Evolutionary conservation across 2,113 vertebrate genomes (phyloP).

Genomic region (Herpetotheres cachinnans): DNA sequence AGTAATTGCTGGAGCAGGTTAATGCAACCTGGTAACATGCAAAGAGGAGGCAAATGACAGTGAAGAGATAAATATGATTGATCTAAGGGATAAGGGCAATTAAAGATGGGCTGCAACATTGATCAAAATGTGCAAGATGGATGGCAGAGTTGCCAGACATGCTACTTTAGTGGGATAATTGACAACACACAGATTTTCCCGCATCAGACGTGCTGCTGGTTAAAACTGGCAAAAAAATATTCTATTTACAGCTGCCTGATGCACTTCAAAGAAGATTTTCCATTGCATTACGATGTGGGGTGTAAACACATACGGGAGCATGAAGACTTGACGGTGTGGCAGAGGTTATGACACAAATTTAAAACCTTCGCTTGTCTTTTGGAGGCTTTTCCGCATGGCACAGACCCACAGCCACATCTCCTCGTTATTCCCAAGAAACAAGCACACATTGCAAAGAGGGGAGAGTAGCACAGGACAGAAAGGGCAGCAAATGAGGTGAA

Average conservation of each 20-base stretch:
- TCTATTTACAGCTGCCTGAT: neutral
- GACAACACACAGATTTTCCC: neutral
- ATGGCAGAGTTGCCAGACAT: neutral
- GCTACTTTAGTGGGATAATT: neutral
- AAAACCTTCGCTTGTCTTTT: neutral
- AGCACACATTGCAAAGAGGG: neutral
- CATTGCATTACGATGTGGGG: neutral
- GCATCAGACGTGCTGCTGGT: neutral
- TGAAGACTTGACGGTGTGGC: neutral
- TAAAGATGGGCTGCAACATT: slow-evolving; percentile 12
- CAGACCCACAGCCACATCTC: neutral
- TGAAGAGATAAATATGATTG: neutral
- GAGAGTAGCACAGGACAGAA: rapidly evolving
- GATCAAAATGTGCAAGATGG: neutral
- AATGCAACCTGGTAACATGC: neutral
- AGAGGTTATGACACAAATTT: neutral
- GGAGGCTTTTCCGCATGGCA: neutral
- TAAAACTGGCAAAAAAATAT: neutral
- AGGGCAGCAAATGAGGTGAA: neutral
- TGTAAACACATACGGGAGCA: neutral
- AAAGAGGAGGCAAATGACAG: slow-evolving; percentile 8
- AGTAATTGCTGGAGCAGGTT: neutral
- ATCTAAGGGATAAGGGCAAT: slow-evolving; percentile 15
- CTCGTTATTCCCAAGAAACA: rapidly evolving
- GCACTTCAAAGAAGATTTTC: neutral